Evolutionary conservation across 2,888 invertebrate species (phyloP), one percentile per base, ranked within the genome.

Genomic region (Agrotis puta): DNA sequence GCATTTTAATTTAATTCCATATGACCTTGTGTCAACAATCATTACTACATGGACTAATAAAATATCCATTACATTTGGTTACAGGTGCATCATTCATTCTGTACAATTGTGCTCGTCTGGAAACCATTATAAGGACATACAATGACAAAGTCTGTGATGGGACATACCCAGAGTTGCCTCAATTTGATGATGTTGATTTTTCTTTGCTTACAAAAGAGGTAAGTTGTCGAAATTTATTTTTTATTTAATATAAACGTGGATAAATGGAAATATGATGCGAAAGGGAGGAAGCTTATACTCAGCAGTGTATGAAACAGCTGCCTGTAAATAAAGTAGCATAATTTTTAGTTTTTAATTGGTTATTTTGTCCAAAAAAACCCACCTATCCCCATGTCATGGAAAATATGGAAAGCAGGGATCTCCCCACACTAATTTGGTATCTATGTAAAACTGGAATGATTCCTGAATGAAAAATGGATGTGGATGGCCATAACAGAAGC

Each of bases 101-200:
- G 43, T 98, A 98, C 91, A 98, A 98, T 88, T 97, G 97, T 88
- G 98, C 98, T 0, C 96, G 98, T 79, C 89, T 98, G 64, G 96
- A 97, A 84, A 97, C 97, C 1, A 96, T 98, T 64, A 93, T 98
- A 70, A 96, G 96, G 82, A 97, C 97, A 75, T 98, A 97, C 89
- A 93, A 97, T 77, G 94, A 96, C 13, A 96, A 96, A 88, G 97
- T 97, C 6, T 71, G 79, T 5, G 90, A 91, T 18, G 96, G 97
- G 2, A 87, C 90, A 5, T 98, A 98, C 91, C 97, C 97, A 20
- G 84, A 93, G n/a, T 88, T 98, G 64, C 97, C 97, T 0, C 87
- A 93, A 0, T 87, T 97, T 3, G 92, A 96, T 3, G 88, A 96
- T n/a, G 93, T 97, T 14, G 97, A 98, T 93, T 97, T 98, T 81